Evolutionary conservation across 1,140 invertebrate genomes (phyloP), one percentile per base, ranked within the genome.

Genomic region (Drosophila kepulauana): DNA sequence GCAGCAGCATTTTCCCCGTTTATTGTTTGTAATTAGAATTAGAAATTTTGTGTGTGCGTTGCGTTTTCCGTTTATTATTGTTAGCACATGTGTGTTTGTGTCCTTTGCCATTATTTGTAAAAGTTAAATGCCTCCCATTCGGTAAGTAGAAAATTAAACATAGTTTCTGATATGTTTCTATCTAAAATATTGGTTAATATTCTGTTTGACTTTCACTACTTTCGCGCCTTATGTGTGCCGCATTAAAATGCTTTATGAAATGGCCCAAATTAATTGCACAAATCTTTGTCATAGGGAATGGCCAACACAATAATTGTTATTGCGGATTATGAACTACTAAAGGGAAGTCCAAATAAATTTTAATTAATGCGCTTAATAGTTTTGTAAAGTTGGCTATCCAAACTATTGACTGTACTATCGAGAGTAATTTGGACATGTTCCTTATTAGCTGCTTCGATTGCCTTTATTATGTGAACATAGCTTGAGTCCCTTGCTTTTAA

Each of bases 11-110:
- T 84, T 82, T 79, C 62, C 63, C 62, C 66, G 75, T 79, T 86
- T 81, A 86, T 87, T 86, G 82, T 76, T 79, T 78, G 75, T 82
- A 86, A 86, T 86, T 86, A 86, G 82, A 81, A 86, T 86, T 86
- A 81, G 82, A 85, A 85, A 85, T 81, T 85, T 85, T 78, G 69
- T 84, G 81, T 84, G 78, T 85, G 65, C 68, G 78, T 52, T 81
- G 78, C 78, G 70, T 66, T 66, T 75, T 62, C 70, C 61, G 28
- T 54, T 62, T 81, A 68, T 52, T 69, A 73, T 46, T 45, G 61
- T 69, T 62, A 65, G 54, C 77, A 85, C 69, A 78, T 85, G 78
- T 77, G 77, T 66, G 69, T 77, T 77, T 66, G 30, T 13, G n/a
- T 35, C 48, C 38, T 28, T 6, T 10, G 30, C 57, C 56, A 71